Base-by-base conservation (phyloP, 2,797 vertebrate species). In the Mycteria americana region DNA sequence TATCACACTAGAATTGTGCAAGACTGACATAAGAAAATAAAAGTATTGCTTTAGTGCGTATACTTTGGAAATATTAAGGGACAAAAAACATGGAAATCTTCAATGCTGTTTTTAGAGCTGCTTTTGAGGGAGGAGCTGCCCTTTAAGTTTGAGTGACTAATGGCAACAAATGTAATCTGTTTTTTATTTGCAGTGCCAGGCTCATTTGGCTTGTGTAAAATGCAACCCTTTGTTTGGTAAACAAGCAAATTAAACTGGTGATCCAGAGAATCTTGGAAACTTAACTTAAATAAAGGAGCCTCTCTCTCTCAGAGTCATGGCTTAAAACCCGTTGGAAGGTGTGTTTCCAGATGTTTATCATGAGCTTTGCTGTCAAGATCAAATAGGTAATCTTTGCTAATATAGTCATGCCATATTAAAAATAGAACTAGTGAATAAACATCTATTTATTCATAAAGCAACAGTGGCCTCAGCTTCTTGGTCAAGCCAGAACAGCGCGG, bases 151-250 rank as follows among this genome's bases (percentile, higher is more conserved):
- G 89, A 96, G 80, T 96, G 97, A 96, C 93, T 97, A 97, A 97
- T 83, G 89, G 94, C 93, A 96, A 92, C 6, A 33, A 93, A 80
- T 93, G 88, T 96, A 96, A 96, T 97, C 97, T 97, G 97, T n/a
- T 97, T 97, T 97, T 95, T 96, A 96, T 97, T 97, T 97, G 95
- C 89, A 92, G 93, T 97, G 94, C 97, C 95, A 97, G 96, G 92
- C 95, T 96, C 96, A 95, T 96, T 96, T 97, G 95, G 97, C 96
- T 95, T 94, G 93, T 94, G 93, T 95, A 97, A 97, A 96, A 97
- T 96, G 96, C 96, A 97, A 94, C 78, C 80, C 97, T 97, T 97
- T 97, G 95, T 95, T 96, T 97, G 93, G 97, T 97, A 97, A 98
- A 97, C 97, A 97, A 97, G 96, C 94, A 97, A 96, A 97, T 95